A percentile compares a stretch with the other conserved stretches of the same genome.
phyloP scores from a whole-genome alignment of 2,888 invertebrate genomes.

The Colletes collaris region DNA sequence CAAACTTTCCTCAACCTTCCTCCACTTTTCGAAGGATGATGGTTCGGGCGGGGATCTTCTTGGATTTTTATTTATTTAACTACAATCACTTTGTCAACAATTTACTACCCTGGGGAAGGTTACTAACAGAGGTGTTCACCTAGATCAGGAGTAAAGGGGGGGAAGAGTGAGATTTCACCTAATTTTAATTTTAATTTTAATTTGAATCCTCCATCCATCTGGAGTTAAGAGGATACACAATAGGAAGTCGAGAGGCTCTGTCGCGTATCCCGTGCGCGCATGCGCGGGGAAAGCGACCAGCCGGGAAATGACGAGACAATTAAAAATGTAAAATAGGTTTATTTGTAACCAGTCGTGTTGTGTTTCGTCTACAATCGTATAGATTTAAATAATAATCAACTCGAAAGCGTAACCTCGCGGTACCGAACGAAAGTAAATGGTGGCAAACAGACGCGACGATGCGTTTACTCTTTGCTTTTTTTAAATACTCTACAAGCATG shows the following conservation, averaged over 20 bases:
- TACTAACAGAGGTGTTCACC: too few relatives aligned
- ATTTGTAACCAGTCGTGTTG: constrained; percentile 75
- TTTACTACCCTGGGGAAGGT: too few relatives aligned
- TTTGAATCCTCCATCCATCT: too few relatives aligned
- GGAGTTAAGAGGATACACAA: not conserved
- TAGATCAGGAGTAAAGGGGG: too few relatives aligned
- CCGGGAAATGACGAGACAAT: constrained; percentile 66
- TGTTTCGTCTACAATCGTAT: constrained; percentile 75
- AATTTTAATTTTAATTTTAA: too few relatives aligned
- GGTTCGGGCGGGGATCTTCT: not conserved
- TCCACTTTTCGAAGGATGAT: not conserved
- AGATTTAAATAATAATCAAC: constrained; percentile 65
- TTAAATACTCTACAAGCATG: constrained; percentile 71
- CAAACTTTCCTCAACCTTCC: constrained; percentile 36
- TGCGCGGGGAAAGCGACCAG: not conserved
- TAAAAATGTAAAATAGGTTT: constrained; percentile 81
- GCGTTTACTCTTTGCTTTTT: constrained; percentile 26
- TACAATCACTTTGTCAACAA: too few relatives aligned
- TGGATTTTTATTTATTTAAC: not conserved
- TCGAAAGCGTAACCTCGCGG: constrained; percentile 48
- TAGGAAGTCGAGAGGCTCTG: not conserved
- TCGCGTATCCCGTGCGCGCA: not conserved
- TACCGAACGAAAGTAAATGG: constrained; percentile 20
- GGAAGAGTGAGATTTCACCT: too few relatives aligned
- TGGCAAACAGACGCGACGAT: constrained; percentile 39